Conservation (phyloP, 2,797 vertebrate species). For the Rachycentron canadum region DNA sequence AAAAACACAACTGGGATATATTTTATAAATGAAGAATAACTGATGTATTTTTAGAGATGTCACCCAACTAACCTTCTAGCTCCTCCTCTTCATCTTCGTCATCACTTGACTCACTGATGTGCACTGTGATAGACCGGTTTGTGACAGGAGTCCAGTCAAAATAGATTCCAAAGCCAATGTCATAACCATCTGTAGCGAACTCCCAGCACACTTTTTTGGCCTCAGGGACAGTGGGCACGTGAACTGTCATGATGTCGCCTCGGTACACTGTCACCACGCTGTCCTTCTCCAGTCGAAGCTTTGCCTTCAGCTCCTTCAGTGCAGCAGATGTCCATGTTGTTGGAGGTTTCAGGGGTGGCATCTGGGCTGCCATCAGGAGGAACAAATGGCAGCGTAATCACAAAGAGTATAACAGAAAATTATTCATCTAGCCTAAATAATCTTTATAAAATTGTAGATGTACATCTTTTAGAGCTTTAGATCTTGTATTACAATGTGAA, state of each 20-base stretch:
- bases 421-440: background rate
- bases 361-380: slow-evolving; percentile 83
- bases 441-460: background rate
- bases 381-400: slow-evolving; percentile 7
- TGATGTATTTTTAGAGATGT: background rate
- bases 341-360: slow-evolving; percentile 89
- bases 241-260: slow-evolving; percentile 96
- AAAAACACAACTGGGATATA: background rate
- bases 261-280: slow-evolving; percentile 93
- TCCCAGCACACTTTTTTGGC: slow-evolving; percentile 97
- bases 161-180: slow-evolving; percentile 98
- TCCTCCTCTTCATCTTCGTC: slow-evolving; percentile 98
- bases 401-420: slow-evolving; percentile 1
- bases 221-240: slow-evolving; percentile 94
- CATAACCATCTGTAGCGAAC: slow-evolving; percentile 96
- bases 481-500: background rate
- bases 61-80: slow-evolving; percentile 88
- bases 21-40: background rate
- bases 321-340: slow-evolving; percentile 92
- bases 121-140: slow-evolving; percentile 94
- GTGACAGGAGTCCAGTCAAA: slow-evolving; percentile 97
- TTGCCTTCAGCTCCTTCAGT: slow-evolving; percentile 94
- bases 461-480: background rate
- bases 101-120: slow-evolving; percentile 98
- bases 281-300: slow-evolving; percentile 92